Conservation (phyloP, 1,140 invertebrate species). For the Caerostris darwini region DNA sequence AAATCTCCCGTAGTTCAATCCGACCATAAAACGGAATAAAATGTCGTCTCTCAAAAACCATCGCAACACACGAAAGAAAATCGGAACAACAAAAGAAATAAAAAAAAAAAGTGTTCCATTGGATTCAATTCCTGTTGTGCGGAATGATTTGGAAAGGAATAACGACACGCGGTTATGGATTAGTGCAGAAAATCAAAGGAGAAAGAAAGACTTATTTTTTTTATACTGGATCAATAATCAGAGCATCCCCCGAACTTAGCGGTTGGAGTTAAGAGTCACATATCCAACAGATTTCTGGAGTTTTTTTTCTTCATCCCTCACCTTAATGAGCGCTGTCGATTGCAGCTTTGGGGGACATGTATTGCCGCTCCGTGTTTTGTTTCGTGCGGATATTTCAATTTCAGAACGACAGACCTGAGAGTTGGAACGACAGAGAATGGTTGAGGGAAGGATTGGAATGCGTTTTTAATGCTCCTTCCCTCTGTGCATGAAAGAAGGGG, state of each 20-base stretch:
- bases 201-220: too few species aligned
- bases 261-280: neutral
- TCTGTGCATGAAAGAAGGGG: too few species aligned
- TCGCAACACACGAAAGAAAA: neutral
- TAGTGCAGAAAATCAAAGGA: neutral
- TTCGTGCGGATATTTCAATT: too few species aligned
- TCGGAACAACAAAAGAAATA: neutral
- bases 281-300: neutral
- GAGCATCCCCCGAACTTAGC: neutral
- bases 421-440: too few species aligned
- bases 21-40: too few species aligned
- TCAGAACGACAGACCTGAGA: too few species aligned
- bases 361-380: neutral
- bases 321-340: neutral
- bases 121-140: neutral
- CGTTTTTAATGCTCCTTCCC: too few species aligned
- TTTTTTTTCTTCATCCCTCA: neutral
- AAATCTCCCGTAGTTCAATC: too few species aligned
- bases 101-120: neutral
- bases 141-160: neutral
- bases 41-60: neutral
- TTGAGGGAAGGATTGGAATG: too few species aligned
- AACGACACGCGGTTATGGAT: neutral
- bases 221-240: too few species aligned
- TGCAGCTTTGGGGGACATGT: neutral